These are phyloP conservation scores for Lepidocyrtoides sp. DNA, from an alignment of 2,888 invertebrate species.

Conservation along the genomic window DNA sequence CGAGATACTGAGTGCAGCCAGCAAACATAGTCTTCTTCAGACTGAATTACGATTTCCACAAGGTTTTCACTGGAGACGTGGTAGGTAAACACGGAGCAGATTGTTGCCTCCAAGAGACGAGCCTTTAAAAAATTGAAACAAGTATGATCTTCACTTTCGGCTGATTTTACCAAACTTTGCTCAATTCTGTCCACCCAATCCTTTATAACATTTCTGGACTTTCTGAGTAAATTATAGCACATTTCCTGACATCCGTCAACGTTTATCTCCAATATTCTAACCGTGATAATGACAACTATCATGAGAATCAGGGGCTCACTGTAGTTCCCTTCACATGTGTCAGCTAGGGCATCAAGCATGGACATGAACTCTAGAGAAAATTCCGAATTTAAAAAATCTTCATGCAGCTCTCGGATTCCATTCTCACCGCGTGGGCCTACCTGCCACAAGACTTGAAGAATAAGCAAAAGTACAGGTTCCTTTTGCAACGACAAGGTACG, in stretches of 20 bases:
- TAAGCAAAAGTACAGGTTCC: slow-evolving; percentile 66
- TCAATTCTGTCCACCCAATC: slow-evolving; percentile 55
- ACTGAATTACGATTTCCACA: not conserved
- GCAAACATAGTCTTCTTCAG: slow-evolving; percentile 20
- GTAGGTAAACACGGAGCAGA: slow-evolving; percentile 22
- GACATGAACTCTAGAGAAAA: slow-evolving; percentile 43
- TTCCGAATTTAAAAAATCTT: slow-evolving; percentile 42
- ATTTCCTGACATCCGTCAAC: slow-evolving; percentile 18
- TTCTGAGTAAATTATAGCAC: not conserved
- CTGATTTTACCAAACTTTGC: not conserved
- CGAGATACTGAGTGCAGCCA: slow-evolving; percentile 51
- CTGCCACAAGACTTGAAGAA: slow-evolving; percentile 60
- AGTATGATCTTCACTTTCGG: not conserved
- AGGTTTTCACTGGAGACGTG: slow-evolving; percentile 11
- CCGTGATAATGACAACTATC: slow-evolving; percentile 11
- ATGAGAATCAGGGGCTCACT: slow-evolving; percentile 39
- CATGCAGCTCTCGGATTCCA: slow-evolving; percentile 33
- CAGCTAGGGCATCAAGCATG: slow-evolving; percentile 17
- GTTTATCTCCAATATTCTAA: slow-evolving; percentile 54
- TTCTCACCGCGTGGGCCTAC: slow-evolving; percentile 37
- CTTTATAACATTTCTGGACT: not conserved
- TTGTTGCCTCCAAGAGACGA: slow-evolving; percentile 18
- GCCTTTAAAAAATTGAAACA: not conserved
- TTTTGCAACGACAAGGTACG: slow-evolving; percentile 30
- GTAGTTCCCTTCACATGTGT: slow-evolving; percentile 52